A percentile compares a stretch with the other conserved stretches of the same genome.
These are phyloP conservation scores for Drosophila azteca DNA, from an alignment of 1,140 invertebrate genomes.

Conservation along the genomic window DNA sequence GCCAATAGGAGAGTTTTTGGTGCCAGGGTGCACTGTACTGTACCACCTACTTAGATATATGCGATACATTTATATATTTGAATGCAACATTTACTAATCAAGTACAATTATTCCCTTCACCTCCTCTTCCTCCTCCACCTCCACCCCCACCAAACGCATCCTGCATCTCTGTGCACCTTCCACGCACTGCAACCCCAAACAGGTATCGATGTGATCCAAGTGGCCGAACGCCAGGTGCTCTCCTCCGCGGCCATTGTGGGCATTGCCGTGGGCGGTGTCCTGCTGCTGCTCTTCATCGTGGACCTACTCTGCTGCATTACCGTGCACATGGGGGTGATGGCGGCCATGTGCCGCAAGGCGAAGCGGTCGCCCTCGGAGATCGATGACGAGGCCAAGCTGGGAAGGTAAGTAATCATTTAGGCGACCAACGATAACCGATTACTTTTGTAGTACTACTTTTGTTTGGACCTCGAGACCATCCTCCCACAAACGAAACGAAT, in stretches of 20 bases:
- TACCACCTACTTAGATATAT: constrained; percentile 30
- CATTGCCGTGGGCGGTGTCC: constrained; percentile 89
- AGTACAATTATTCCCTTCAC: constrained; percentile 45
- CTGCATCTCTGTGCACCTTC: constrained; percentile 11
- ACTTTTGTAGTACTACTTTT: constrained; percentile 21
- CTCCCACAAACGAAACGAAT: constrained; percentile 43
- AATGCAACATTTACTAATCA: constrained; percentile 71
- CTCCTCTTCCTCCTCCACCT: constrained; percentile 18
- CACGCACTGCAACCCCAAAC: constrained; percentile 1
- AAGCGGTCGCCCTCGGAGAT: constrained; percentile 84
- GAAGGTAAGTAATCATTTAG: constrained; percentile 86
- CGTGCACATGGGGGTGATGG: constrained; percentile 88
- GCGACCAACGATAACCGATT: too few species aligned
- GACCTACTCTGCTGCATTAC: constrained; percentile 89
- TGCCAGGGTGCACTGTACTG: constrained; percentile 18
- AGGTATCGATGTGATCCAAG: constrained; percentile 84
- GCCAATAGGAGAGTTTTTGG: constrained; percentile 18
- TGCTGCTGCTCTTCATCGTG: constrained; percentile 90
- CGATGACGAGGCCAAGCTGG: constrained; percentile 91
- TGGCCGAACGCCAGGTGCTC: constrained; percentile 86
- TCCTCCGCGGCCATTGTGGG: constrained; percentile 91
- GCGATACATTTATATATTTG: constrained; percentile 8
- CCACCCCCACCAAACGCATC: constrained; percentile 8
- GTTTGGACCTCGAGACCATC: constrained; percentile 6
- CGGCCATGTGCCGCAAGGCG: constrained; percentile 87